Evolutionary conservation across 1,140 invertebrate species (phyloP).

Genomic region (Halictus rubicundus): DNA sequence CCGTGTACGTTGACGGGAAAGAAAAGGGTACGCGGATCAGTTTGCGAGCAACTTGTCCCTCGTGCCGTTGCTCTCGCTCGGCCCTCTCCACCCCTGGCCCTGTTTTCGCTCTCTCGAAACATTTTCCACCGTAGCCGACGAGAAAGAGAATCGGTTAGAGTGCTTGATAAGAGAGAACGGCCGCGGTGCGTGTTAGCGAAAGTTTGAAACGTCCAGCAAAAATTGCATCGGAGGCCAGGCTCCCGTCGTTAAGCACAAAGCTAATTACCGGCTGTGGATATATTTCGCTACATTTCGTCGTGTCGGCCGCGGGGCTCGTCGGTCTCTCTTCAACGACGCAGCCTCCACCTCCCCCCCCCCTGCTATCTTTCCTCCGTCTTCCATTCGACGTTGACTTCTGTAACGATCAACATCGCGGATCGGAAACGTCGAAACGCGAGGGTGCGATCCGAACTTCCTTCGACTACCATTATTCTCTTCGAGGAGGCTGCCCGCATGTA

Average conservation of each 20-base stretch:
- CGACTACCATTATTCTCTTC: slow-evolving; percentile 8
- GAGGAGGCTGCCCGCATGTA: background rate
- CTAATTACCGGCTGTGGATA: slow-evolving; percentile 64
- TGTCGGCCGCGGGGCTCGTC: slow-evolving; percentile 48
- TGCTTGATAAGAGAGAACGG: slow-evolving; percentile 51
- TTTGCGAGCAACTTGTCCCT: slow-evolving; percentile 29
- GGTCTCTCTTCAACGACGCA: slow-evolving; percentile 29
- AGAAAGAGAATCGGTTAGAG: slow-evolving; percentile 40
- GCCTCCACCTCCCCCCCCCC: background rate
- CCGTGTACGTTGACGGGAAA: background rate
- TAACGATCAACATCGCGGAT: slow-evolving; percentile 22
- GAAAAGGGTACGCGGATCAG: slow-evolving; percentile 7
- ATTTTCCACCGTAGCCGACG: slow-evolving; percentile 30
- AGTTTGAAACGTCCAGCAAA: slow-evolving; percentile 60
- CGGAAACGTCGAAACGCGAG: slow-evolving; percentile 27
- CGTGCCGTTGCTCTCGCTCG: background rate
- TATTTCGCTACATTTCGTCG: slow-evolving; percentile 63
- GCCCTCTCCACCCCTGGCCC: background rate
- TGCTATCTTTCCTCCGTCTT: slow-evolving; percentile 3
- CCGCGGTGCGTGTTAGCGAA: slow-evolving; percentile 47
- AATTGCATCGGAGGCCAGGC: slow-evolving; percentile 54
- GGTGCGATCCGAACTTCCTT: slow-evolving; percentile 10
- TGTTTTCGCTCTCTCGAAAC: slow-evolving; percentile 33
- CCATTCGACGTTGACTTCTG: slow-evolving; percentile 6
- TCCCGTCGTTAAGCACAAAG: slow-evolving; percentile 58